Evolutionary conservation across 1,140 invertebrate genomes (phyloP), one percentile per base, ranked within the genome.

Genomic region (Pygmarrhopalites habei): DNA sequence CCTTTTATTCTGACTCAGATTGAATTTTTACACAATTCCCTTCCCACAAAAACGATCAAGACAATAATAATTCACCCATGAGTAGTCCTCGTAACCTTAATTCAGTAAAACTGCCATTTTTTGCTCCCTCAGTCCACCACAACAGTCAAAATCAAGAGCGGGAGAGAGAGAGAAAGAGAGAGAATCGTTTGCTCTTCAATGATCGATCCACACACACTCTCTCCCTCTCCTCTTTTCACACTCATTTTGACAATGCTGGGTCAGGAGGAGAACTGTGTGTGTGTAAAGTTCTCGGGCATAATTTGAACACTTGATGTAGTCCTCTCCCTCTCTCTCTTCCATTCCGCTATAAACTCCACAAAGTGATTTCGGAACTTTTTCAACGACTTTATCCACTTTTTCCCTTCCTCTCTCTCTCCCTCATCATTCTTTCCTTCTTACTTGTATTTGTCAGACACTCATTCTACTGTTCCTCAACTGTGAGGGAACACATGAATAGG

Each of bases 1-100:
- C 10, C 46, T 49, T 23, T 49, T 7, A 12, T 21, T 49, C 46
- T 49, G 32, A 7, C 49, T 52, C 14, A 52, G 49, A 52, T 52
- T 52, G 49, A 52, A 49, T 52, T 52, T 52, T 52, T 52, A 52
- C 49, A 26, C 49, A 52, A 29, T 52, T 52, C 23, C 49, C 49
- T 26, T 17, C 23, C 49, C 14, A 52, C 14, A 26, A 26, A 52
- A 52, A 52, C 49, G 49, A 52, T 52, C 7, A 52, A 52, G 49
- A 52, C 49, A 52, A 52, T 52, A 52, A 52, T 52, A 52, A 52
- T 52, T 52, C 25, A 52, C 49, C 49, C 49, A 52, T 52, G 49
- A 52, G n/a, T 52, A 29, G 49, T 26, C 28, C 25, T 25, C 25
- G 49, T 52, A 52, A 52, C 49, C 23, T 35, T 52, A 52, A 52